Percentiles rank a stretch among this genome's conserved stretches.
These are phyloP conservation scores for Fukomys damarensis DNA, from an alignment of 2,113 vertebrate species.

Conservation along the genomic window DNA sequence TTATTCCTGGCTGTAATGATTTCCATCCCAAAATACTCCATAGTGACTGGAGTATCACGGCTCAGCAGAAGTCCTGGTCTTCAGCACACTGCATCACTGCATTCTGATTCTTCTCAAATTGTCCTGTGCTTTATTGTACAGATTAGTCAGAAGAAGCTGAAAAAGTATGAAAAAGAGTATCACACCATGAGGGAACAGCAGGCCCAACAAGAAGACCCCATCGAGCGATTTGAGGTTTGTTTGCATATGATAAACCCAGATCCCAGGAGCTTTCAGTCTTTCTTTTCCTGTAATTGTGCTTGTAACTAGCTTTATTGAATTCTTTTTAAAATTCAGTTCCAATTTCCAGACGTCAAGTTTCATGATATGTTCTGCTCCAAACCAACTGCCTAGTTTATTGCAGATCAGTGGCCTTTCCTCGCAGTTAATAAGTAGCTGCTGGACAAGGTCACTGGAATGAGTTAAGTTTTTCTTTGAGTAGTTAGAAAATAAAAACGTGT, in stretches of 20 bases:
- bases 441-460: background rate
- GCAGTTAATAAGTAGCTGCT: background rate
- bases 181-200: constrained; percentile 97
- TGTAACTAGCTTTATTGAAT: background rate
- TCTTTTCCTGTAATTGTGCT: background rate
- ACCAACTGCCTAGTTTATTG: background rate
- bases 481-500: background rate
- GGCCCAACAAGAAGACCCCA: constrained; percentile 97
- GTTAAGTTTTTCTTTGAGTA: constrained; percentile 36
- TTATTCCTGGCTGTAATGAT: background rate
- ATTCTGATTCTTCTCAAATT: constrained; percentile 11
- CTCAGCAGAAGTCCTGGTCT: background rate
- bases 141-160: constrained; percentile 99
- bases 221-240: constrained; percentile 96
- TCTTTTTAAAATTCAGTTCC: background rate
- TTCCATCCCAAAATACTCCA: background rate
- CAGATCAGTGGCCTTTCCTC: background rate
- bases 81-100: background rate
- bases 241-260: background rate
- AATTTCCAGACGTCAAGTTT: constrained; percentile 5
- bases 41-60: background rate
- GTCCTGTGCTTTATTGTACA: constrained; percentile 80
- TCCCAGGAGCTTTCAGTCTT: background rate
- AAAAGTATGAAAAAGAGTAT: constrained; percentile 98
- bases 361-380: constrained; percentile 5